Evolutionary conservation across 2,888 invertebrate genomes (phyloP), one percentile per base, ranked within the genome.

Genomic region (Cryptocephalus moraei): DNA sequence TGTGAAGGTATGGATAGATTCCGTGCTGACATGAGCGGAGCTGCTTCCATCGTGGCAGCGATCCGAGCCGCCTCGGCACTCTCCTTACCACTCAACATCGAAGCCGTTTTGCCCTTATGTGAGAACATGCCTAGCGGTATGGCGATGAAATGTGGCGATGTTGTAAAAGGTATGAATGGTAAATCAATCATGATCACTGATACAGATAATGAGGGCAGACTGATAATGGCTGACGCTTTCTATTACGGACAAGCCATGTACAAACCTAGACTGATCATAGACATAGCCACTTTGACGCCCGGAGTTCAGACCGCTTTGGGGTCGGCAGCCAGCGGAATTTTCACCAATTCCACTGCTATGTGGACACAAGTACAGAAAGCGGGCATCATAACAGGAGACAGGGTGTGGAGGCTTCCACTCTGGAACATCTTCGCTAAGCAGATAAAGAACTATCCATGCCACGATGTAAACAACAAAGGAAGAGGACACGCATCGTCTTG

Each of bases 281-380:
- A 86, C 60, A 76, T 86, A 54, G 85, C 83, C 22, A 84, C 84
- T 32, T 71, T 86, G 43, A 84, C 85, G 33, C 77, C 74, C 13
- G 79, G 69, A 12, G 72, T 77, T 38, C 62, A 67, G 41, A 68
- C 74, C 14, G 76, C 78, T 9, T 60, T 80, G 32, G 80, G 80
- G 1, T 67, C 71, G 8, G 73, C 70, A 4, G 76, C 76, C 1
- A 65, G 74, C 39, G 80, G 76, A 8, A 77, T 75, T 8, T 80
- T 73, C 61, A 72, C 74, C 43, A 79, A 75, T 58, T 74, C 75
- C 8, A 69, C 71, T 44, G 62, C 65, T 1, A 64, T 76, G 62
- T 80, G 75, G 75, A 66, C 75, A 22, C 64, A 69, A 49, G 65
- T 78, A 32, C 48, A 73, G 13, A 68, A 73, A 68, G 77, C 79